Conservation (phyloP, 2,797 vertebrate genomes). For the Lepus townsendii region DNA sequence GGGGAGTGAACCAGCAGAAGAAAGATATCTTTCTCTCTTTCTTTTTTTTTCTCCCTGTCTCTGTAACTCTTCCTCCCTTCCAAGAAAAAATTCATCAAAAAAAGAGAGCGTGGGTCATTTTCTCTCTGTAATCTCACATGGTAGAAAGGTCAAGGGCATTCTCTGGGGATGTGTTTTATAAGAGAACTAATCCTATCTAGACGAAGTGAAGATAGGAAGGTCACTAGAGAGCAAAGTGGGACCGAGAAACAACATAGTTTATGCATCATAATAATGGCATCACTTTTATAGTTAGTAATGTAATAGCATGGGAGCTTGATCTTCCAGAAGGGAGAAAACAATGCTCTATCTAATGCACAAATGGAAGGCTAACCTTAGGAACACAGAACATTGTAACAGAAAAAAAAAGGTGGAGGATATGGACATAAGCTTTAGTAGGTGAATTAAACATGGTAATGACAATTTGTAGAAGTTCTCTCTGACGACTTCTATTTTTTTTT, state of each 20-base stretch:
- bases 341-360: background rate
- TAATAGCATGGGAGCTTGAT: background rate
- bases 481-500: background rate
- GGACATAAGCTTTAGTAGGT: background rate
- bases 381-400: background rate
- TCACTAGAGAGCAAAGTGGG: background rate
- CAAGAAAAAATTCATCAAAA: too few species aligned
- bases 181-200: background rate
- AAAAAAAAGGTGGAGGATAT: background rate
- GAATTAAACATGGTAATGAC: background rate
- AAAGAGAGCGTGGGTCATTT: background rate
- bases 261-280: background rate
- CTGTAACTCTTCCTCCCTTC: too few species aligned
- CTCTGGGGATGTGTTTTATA: background rate
- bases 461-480: background rate
- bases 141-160: background rate
- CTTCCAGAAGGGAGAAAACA: background rate
- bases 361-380: background rate
- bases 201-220: background rate
- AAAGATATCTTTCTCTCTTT: too few species aligned
- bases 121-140: background rate
- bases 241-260: background rate
- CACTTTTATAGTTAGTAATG: background rate
- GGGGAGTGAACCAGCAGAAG: too few species aligned
- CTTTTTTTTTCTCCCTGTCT: too few species aligned